Percentiles rank a stretch among this genome's conserved stretches.
These are phyloP conservation scores for Gracilinanus agilis DNA, from an alignment of 2,113 vertebrate genomes.

Conservation along the genomic window DNA sequence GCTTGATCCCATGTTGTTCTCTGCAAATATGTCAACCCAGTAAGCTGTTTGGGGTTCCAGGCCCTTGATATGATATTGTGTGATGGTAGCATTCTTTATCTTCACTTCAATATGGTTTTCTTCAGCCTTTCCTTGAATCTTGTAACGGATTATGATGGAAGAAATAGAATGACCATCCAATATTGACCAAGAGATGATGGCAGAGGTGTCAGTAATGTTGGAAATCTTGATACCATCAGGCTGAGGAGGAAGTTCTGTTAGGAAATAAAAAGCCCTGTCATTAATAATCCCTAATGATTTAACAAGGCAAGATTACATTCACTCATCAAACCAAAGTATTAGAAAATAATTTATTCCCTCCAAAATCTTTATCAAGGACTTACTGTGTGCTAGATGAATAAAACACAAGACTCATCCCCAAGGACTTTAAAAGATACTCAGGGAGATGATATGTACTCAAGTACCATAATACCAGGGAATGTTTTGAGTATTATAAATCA, in stretches of 20 bases:
- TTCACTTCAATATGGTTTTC: conserved; percentile 89
- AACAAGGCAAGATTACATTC: no score
- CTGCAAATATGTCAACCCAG: conserved; percentile 88
- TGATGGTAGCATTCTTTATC: conserved; percentile 86
- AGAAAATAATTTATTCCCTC: no score
- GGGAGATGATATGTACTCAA: no score
- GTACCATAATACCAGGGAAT: no score
- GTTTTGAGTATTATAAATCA: no score
- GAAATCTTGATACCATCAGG: conserved; percentile 88
- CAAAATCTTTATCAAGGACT: no score
- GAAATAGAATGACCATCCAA: conserved; percentile 90
- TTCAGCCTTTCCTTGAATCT: conserved; percentile 85
- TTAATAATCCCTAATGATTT: no score
- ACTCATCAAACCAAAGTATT: no score
- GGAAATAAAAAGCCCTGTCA: conserved; percentile 61
- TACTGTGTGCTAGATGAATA: no score
- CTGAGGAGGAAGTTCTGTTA: conserved; percentile 88
- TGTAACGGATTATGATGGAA: conserved; percentile 89
- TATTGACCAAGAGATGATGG: conserved; percentile 88
- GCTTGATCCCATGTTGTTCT: conserved; percentile 91
- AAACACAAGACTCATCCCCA: no score
- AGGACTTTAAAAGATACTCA: no score
- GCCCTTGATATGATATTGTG: conserved; percentile 89
- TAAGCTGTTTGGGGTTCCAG: conserved; percentile 88
- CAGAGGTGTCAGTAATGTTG: conserved; percentile 90